Base-by-base conservation (phyloP, 2,888 invertebrate genomes). In the Deilephila porcellus region DNA sequence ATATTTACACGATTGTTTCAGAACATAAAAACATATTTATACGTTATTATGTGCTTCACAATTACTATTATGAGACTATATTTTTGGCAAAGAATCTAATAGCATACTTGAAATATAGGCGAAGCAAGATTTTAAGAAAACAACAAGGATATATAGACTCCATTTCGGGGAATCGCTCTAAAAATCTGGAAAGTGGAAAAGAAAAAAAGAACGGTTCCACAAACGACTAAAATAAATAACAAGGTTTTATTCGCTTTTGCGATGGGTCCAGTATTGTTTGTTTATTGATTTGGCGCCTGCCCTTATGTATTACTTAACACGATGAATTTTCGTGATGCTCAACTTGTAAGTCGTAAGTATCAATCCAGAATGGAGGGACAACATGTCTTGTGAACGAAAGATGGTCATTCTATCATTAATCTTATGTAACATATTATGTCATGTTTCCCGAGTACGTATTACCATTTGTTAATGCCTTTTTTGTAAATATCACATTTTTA, bases 121-220 rank as follows among this genome's bases (percentile, higher is more conserved):
- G 56, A 56, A 7, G n/a, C 56, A 56, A 56, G n/a, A 56, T 56
- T n/a, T 56, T 56, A n/a, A 56, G 56, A 56, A 56, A 56, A n/a
- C 19, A n/a, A 1, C 56, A 19, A n/a, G 4, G 56, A n/a, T n/a
- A n/a, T 56, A 56, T 56, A 56, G 56, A n/a, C 56, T n/a, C 56
- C n/a, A 56, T 56, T 56, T 19, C 56, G 6, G n/a, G n/a, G 14
- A 56, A 56, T 56, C n/a, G n/a, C 5, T 56, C 56, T n/a, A 56
- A 56, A 56, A 56, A 56, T 56, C 56, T 56, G n/a, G n/a, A n/a
- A n/a, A 56, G 56, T 4, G 56, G 7, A n/a, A 56, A n/a, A 56
- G 56, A n/a, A n/a, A 56, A 56, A 32, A 56, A 56, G 56, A 45
- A 45, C n/a, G 56, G n/a, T 6, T 56, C 56, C 56, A 56, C 56